Percentiles rank a stretch among this genome's conserved stretches.
phyloP scores from a whole-genome alignment of 1,140 invertebrate genomes.

The Hyphantria cunea region DNA sequence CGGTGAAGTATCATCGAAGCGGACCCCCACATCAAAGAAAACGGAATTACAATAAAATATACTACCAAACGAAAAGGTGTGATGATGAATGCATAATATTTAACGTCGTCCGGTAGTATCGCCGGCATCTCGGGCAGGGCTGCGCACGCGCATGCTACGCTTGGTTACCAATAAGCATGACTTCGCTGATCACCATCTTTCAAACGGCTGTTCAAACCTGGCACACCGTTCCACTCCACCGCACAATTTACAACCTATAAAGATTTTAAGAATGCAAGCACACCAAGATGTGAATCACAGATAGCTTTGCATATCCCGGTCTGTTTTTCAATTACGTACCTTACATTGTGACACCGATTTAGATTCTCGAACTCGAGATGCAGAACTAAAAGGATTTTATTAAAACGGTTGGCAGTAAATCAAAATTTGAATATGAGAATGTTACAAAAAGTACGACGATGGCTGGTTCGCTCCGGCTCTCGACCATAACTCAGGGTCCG shows the following conservation, averaged over 20 bases:
- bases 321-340: slow-evolving; percentile 53
- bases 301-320: slow-evolving; percentile 16
- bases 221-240: slow-evolving; percentile 12
- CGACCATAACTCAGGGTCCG: slow-evolving; percentile 44
- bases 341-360: slow-evolving; percentile 47
- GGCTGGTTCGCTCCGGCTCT: slow-evolving; percentile 16
- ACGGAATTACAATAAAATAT: too few relatives aligned
- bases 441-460: slow-evolving; percentile 43
- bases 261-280: slow-evolving; percentile 32
- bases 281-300: slow-evolving; percentile 31
- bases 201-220: slow-evolving; percentile 26
- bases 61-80: too few relatives aligned
- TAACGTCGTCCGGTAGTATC: too few relatives aligned
- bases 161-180: slow-evolving; percentile 67
- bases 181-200: slow-evolving; percentile 52
- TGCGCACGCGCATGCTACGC: slow-evolving; percentile 54
- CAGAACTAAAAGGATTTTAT: slow-evolving; percentile 51
- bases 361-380: slow-evolving; percentile 29
- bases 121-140: not conserved
- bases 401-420: slow-evolving; percentile 53
- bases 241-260: slow-evolving; percentile 18
- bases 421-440: slow-evolving; percentile 61
- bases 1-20: too few relatives aligned
- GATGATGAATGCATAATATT: too few relatives aligned
- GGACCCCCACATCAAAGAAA: too few relatives aligned